Percentiles rank a stretch among this genome's conserved stretches.
phyloP scores from a whole-genome alignment of 2,797 vertebrate genomes.

The Chiloscyllium punctatum region DNA sequence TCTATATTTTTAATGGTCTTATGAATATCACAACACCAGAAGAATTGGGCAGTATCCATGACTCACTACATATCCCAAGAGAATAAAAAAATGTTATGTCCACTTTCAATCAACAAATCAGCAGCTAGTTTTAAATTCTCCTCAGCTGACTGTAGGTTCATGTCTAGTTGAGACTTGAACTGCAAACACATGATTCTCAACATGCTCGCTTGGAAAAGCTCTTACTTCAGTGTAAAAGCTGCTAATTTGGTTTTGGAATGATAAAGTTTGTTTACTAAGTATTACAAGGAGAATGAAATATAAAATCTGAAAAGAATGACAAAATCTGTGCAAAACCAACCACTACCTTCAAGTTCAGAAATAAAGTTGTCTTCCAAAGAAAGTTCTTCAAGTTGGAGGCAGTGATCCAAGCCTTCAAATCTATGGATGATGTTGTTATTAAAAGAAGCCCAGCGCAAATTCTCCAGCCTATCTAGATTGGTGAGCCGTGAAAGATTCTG shows the following conservation, averaged over 20 bases:
- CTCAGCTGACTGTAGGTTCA: background rate
- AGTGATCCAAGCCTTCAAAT: constrained; percentile 67
- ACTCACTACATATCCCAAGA: background rate
- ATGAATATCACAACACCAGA: background rate
- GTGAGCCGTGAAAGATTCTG: constrained; percentile 68
- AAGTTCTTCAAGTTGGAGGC: constrained; percentile 71
- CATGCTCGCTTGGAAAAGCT: background rate
- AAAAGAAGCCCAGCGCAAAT: constrained; percentile 78
- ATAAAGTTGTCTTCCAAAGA: constrained; percentile 73
- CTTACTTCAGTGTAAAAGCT: background rate
- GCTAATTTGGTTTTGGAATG: background rate
- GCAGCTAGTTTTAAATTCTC: background rate
- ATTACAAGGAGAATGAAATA: background rate
- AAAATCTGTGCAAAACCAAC: background rate
- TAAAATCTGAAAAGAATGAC: background rate
- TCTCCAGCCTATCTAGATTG: constrained; percentile 67
- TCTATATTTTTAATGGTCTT: too few relatives aligned
- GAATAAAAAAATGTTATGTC: background rate
- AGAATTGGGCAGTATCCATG: background rate
- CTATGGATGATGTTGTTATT: constrained; percentile 71
- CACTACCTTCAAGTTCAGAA: constrained; percentile 65
- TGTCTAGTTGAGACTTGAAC: background rate
- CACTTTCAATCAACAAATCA: background rate
- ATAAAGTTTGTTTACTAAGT: background rate
- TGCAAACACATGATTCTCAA: background rate